A percentile compares a stretch with the other conserved stretches of the same genome.
Conservation (phyloP, 2,797 vertebrate genomes). For the Pterois miles region DNA sequence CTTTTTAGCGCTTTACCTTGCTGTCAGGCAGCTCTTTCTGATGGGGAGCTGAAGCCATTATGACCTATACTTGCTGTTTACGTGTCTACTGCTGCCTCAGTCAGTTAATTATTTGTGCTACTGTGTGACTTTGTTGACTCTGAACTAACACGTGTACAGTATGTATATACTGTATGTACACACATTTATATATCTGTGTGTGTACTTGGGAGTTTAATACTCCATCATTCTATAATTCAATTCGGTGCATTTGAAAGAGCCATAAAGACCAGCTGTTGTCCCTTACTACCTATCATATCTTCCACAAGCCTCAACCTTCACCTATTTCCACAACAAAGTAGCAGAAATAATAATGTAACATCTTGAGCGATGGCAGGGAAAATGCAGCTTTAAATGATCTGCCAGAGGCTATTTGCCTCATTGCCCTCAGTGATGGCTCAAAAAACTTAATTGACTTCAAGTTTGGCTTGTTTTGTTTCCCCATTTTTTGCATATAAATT, state of each 20-base stretch:
- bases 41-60: too few relatives aligned
- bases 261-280: not conserved
- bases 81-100: too few relatives aligned
- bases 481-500: conserved; percentile 55
- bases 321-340: conserved; percentile 37
- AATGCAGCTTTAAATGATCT: conserved; percentile 67
- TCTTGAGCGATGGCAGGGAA: conserved; percentile 44
- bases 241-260: not conserved
- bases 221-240: not conserved
- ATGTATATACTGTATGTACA: not conserved
- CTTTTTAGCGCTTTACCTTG: too few relatives aligned
- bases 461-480: conserved; percentile 57
- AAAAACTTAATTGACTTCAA: conserved; percentile 67
- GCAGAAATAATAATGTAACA: conserved; percentile 44
- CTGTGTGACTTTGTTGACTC: too few relatives aligned
- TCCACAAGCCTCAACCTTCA: conserved; percentile 26
- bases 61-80: too few relatives aligned
- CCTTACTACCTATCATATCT: conserved; percentile 9
- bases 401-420: conserved; percentile 67
- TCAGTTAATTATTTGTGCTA: too few relatives aligned
- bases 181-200: too few relatives aligned
- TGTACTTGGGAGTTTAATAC: not conserved
- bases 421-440: conserved; percentile 64
- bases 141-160: not conserved
- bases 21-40: too few relatives aligned